Conservation (phyloP, 2,797 vertebrate species). For the Sebastes iracundus region DNA sequence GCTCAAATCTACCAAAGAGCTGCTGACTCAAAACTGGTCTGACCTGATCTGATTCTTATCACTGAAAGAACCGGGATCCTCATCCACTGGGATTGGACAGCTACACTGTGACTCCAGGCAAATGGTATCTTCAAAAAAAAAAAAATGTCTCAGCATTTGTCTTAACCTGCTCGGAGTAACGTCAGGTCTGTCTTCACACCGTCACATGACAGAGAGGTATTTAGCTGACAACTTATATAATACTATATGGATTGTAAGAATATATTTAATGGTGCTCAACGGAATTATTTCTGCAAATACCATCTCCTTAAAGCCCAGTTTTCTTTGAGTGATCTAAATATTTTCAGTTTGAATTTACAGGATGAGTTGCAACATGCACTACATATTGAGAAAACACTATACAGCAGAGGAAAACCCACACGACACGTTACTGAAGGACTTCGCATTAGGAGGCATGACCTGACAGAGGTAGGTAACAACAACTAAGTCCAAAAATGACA, state of each 20-base stretch:
- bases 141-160: slow-evolving; percentile 15
- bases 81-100: slow-evolving; percentile 39
- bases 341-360: slow-evolving; percentile 30
- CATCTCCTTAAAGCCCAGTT: not conserved
- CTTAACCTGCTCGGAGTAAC: slow-evolving; percentile 29
- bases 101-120: not conserved
- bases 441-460: slow-evolving; percentile 53
- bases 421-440: slow-evolving; percentile 58
- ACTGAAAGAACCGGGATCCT: slow-evolving; percentile 26
- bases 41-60: slow-evolving; percentile 60
- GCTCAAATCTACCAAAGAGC: slow-evolving; percentile 23
- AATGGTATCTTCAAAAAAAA: slow-evolving; percentile 16
- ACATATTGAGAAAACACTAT: slow-evolving; percentile 45
- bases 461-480: slow-evolving; percentile 76
- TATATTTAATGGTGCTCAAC: not conserved
- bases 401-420: slow-evolving; percentile 58
- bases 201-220: not conserved
- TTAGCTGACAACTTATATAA: not conserved
- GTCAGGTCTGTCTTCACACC: not conserved
- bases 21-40: slow-evolving; percentile 62
- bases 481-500: slow-evolving; percentile 66
- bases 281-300: slow-evolving; percentile 17
- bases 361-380: slow-evolving; percentile 67
- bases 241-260: not conserved
- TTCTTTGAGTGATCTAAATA: slow-evolving; percentile 15